Conservation (phyloP, 2,113 vertebrate species). For the Erythrocercus mccallii region DNA sequence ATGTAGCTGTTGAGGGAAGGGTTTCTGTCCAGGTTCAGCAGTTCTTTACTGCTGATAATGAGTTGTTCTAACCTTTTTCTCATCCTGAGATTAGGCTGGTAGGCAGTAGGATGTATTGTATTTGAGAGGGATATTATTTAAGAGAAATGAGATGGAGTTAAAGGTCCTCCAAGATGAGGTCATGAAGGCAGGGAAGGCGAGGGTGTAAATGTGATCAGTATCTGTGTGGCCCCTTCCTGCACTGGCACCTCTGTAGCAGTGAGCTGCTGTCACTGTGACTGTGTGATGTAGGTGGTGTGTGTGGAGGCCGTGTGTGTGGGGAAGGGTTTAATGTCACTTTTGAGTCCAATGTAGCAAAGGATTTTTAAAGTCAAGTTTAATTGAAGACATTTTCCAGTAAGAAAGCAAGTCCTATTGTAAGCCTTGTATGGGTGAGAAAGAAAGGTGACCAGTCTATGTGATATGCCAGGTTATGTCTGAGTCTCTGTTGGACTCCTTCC, state of each 20-base stretch:
- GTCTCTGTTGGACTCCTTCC: not conserved
- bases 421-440: not conserved
- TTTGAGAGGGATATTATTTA: not conserved
- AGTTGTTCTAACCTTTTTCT: not conserved
- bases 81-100: not conserved
- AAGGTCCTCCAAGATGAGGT: not conserved
- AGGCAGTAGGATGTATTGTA: not conserved
- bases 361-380: not conserved
- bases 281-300: not conserved
- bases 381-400: not conserved
- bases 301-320: too few species aligned
- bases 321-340: not conserved
- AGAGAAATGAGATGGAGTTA: not conserved
- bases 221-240: not conserved
- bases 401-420: not conserved
- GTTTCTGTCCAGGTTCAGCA: not conserved
- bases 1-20: not conserved
- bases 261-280: not conserved
- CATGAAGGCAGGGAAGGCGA: not conserved
- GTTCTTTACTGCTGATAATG: not conserved
- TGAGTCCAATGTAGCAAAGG: not conserved
- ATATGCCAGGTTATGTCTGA: not conserved
- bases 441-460: not conserved
- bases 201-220: not conserved
- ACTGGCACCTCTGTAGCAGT: rapidly evolving